Conservation (phyloP, 2,797 vertebrate species). For the Leptoclinus maculatus region DNA sequence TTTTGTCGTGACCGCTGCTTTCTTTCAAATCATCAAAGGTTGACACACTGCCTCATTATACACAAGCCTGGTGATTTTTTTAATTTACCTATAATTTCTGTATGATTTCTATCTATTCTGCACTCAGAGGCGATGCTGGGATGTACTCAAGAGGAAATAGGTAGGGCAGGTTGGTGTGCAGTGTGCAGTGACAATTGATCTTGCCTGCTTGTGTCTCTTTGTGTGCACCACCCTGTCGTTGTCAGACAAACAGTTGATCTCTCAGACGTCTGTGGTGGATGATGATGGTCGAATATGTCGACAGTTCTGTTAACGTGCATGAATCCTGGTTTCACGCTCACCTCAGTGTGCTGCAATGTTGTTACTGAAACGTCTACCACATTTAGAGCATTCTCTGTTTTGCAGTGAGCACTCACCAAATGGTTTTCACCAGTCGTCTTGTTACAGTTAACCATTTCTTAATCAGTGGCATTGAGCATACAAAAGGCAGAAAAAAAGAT, state of each 20-base stretch:
- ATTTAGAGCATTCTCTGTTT: conserved; percentile 6
- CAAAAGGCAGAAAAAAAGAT: neutral
- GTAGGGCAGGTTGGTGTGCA: conserved; percentile 76
- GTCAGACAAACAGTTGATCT: conserved; percentile 14
- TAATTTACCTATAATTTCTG: conserved; percentile 8
- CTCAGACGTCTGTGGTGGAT: conserved; percentile 27
- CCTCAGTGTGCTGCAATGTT: conserved; percentile 10
- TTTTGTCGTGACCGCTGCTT: neutral
- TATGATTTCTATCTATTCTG: conserved; percentile 57
- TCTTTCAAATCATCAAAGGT: conserved; percentile 1
- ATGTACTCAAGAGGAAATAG: conserved; percentile 83
- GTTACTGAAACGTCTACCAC: conserved; percentile 5
- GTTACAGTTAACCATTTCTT: conserved; percentile 21
- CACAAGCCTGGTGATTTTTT: neutral
- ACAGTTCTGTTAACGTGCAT: conserved; percentile 57
- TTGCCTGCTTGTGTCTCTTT: conserved; percentile 63
- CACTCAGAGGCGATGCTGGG: conserved; percentile 84
- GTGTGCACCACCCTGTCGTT: conserved; percentile 46
- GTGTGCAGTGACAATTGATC: conserved; percentile 56
- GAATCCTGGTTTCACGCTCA: conserved; percentile 34
- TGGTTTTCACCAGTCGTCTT: conserved; percentile 26
- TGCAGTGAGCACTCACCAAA: conserved; percentile 29
- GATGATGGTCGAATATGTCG: conserved; percentile 27
- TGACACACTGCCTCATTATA: neutral
- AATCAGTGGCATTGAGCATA: conserved; percentile 10